A percentile compares a stretch with the other conserved stretches of the same genome.
These are phyloP conservation scores for Pseudopipra pipra DNA, from an alignment of 2,113 vertebrate genomes.

Conservation along the genomic window DNA sequence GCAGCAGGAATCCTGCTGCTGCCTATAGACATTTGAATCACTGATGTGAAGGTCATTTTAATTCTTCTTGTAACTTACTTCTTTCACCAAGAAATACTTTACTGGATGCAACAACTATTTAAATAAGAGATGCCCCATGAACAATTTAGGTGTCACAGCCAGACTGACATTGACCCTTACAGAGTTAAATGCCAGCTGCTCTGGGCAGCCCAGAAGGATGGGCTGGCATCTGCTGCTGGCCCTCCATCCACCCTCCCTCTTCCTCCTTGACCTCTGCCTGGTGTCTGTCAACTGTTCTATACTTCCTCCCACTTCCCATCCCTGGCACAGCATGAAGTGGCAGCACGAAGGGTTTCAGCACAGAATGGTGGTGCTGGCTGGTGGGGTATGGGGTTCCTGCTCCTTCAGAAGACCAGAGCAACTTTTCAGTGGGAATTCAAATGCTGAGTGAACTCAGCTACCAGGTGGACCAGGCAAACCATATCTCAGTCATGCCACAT, in stretches of 20 bases:
- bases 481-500: not conserved
- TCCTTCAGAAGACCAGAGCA: not conserved
- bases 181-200: not conserved
- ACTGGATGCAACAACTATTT: not conserved
- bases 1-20: not conserved
- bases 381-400: rapidly evolving
- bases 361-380: rapidly evolving
- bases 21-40: not conserved
- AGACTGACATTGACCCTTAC: not conserved
- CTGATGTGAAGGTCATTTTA: not conserved
- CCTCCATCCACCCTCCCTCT: not conserved
- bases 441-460: not conserved
- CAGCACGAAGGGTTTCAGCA: not conserved
- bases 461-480: not conserved
- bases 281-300: not conserved
- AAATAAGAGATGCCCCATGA: not conserved
- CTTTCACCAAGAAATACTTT: not conserved
- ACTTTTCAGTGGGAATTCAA: not conserved
- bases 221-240: not conserved
- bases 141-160: not conserved
- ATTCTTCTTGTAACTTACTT: not conserved
- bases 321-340: not conserved
- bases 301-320: not conserved
- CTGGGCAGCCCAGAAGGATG: not conserved
- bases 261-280: not conserved